A percentile compares a stretch with the other conserved stretches of the same genome.
phyloP scores from a whole-genome alignment of 2,888 invertebrate species.

The Napeogenes inachia region DNA sequence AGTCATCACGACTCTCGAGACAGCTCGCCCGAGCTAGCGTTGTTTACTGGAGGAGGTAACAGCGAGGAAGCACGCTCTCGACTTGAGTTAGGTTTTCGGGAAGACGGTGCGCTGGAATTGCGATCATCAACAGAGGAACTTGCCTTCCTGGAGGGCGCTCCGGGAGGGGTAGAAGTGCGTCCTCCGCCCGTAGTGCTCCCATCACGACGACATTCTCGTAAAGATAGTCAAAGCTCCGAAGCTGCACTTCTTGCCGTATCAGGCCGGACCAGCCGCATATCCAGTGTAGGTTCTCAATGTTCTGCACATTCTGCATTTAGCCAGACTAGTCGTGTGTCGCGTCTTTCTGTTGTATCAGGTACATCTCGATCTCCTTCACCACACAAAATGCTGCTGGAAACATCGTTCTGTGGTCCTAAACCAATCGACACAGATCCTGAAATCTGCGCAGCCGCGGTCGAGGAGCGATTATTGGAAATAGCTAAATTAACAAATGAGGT shows the following conservation, averaged over 20 bases:
- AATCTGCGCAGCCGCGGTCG: constrained; percentile 67
- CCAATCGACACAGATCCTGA: constrained; percentile 78
- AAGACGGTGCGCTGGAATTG: constrained; percentile 90
- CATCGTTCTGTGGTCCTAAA: constrained; percentile 92
- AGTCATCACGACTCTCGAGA: constrained; percentile 92
- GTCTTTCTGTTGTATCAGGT: constrained; percentile 70
- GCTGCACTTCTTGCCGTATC: constrained; percentile 85
- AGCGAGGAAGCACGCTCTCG: constrained; percentile 45
- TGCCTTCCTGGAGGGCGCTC: constrained; percentile 83
- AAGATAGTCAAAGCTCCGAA: constrained; percentile 87
- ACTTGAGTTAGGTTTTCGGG: constrained; percentile 78
- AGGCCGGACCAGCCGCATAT: constrained; percentile 88
- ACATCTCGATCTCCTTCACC: constrained; percentile 88
- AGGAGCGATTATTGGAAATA: constrained; percentile 64
- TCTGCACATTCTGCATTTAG: constrained; percentile 76
- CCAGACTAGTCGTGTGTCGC: constrained; percentile 53
- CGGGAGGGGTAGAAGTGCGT: constrained; percentile 58
- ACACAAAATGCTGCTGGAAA: constrained; percentile 93
- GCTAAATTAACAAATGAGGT: constrained; percentile 43
- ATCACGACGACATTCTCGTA: constrained; percentile 77
- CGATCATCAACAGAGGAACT: constrained; percentile 93
- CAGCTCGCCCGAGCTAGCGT: constrained; percentile 90
- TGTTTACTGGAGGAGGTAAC: constrained; percentile 73
- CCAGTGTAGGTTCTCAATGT: constrained; percentile 89
- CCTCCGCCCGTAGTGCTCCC: constrained; percentile 53